Percentiles rank a stretch among this genome's conserved stretches.
Evolutionary conservation across 2,888 invertebrate genomes (phyloP).

Genomic region (Drosophila barbarae): DNA sequence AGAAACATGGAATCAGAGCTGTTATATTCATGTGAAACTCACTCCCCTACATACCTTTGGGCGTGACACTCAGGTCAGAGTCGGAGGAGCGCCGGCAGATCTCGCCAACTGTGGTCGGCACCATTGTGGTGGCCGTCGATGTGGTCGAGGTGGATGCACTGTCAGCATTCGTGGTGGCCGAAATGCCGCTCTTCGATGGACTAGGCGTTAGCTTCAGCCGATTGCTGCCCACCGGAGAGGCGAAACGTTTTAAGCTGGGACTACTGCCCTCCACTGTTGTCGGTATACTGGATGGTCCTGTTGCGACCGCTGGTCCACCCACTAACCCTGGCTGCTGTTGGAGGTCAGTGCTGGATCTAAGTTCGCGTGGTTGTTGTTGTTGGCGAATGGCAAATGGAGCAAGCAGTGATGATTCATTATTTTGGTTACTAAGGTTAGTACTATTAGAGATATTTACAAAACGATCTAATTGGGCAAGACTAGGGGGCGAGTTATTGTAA

Average conservation of each 20-base stretch:
- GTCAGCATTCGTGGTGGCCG: constrained; percentile 61
- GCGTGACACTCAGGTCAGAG: constrained; percentile 94
- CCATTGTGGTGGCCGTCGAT: constrained; percentile 80
- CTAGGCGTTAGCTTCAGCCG: constrained; percentile 81
- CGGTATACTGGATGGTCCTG: constrained; percentile 46
- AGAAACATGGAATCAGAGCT: not conserved
- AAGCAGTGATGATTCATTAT: constrained; percentile 80
- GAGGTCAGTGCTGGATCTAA: constrained; percentile 77
- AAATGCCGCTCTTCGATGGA: constrained; percentile 80
- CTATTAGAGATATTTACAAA: constrained; percentile 68
- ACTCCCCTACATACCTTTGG: constrained; percentile 86
- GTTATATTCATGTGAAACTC: not conserved
- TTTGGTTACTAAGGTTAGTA: constrained; percentile 73
- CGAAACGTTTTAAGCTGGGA: constrained; percentile 64
- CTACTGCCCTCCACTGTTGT: constrained; percentile 62
- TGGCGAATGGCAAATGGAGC: constrained; percentile 77
- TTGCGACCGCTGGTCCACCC: constrained; percentile 59
- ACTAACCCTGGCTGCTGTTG: constrained; percentile 68
- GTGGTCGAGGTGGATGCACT: constrained; percentile 79
- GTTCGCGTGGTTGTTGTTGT: constrained; percentile 53
- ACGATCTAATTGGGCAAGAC: constrained; percentile 53
- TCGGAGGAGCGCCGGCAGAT: constrained; percentile 92
- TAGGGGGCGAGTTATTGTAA: constrained; percentile 44
- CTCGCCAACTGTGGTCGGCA: constrained; percentile 78
- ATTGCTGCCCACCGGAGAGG: constrained; percentile 80